Evolutionary conservation across 37 sponge, comb jelly and placozoan species (phyloP).

Genomic region (Hormiphora californensis): DNA sequence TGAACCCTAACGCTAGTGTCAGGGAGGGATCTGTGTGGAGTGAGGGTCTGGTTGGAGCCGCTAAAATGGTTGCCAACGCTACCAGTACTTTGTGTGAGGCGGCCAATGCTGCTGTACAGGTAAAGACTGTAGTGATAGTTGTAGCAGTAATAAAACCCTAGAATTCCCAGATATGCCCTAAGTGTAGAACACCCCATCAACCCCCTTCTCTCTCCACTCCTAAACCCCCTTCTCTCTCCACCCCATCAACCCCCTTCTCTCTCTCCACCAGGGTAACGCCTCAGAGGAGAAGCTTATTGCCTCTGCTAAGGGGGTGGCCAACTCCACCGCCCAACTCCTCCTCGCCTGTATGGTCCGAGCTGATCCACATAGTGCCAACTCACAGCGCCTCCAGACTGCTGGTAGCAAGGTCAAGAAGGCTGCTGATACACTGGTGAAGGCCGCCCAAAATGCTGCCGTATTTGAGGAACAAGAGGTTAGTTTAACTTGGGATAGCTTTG

Average conservation of each 20-base stretch:
- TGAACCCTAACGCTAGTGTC: conserved; percentile 10
- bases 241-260: no score
- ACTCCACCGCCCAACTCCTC: conserved; percentile 88
- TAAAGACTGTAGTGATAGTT: no score
- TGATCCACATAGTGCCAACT: conserved; percentile 74
- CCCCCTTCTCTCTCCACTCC: no score
- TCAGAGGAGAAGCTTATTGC: conserved; percentile 81
- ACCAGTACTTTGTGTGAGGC: conserved; percentile 90
- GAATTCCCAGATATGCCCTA: no score
- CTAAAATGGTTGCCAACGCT: conserved; percentile 83
- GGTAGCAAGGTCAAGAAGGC: conserved; percentile 89
- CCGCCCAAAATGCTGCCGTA: conserved; percentile 71
- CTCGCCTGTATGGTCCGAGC: conserved; percentile 92
- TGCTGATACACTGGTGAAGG: conserved; percentile 77
- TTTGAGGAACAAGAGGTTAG: conserved; percentile 48
- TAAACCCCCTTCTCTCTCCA: no score
- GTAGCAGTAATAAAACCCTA: no score
- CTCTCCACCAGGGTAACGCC: conserved; percentile 64
- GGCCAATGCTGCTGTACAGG: conserved; percentile 74
- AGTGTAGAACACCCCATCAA: no score
- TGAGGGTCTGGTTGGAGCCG: conserved; percentile 93
- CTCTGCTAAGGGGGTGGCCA: conserved; percentile 82
- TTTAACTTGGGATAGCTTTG: no score
- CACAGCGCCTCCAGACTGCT: conserved; percentile 78
- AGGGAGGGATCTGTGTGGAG: conserved; percentile 87